Evolutionary conservation across 2,113 vertebrate genomes (phyloP), one percentile per base, ranked within the genome.

Genomic region (Anthoscopus minutus): DNA sequence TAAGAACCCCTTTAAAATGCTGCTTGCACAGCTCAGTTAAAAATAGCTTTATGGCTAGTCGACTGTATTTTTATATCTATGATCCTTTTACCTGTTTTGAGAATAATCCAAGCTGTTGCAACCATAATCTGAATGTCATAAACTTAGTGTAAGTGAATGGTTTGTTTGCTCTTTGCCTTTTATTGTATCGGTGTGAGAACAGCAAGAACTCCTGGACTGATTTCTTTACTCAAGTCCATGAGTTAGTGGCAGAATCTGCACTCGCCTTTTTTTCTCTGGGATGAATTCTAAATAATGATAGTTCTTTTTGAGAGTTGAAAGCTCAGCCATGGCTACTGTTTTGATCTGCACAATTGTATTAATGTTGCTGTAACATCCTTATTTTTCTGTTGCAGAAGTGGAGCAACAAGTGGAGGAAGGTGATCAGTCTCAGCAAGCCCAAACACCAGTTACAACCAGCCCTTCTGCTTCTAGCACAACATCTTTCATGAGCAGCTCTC

Each of bases 391-490:
- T 91, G n/a, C 66, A 99, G 98, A 99, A 74, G 92, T 97, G 84
- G 98, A 99, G 51, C 98, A 98, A 12, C 99, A 99, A 81, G 96
- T 97, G 1, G 99, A 99, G 93, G 99, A 98, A 76, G 98, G 92
- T 8, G 99, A 99, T 62, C 98, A 98, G 4, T 98, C 98, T 38
- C 98, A 98, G 93, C 96, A 98, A 96, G 98, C 99, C 20, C 99
- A 99, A 86, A 99, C 99, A 5, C 99, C 99, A 1, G 98, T 99
- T 84, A 99, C 99, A 72, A 99, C 99, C 56, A 99, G 99, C 94
- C 99, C 99, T 18, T 99, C 99, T 3, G 99, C 99, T 67, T 99
- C 99, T 25, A 99, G 99, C 97, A 99, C 99, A 13, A 99, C 99
- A 2, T 99, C 99, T 79, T 99, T 99, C 96, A 99, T 99, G 99